Conservation (phyloP, 1,140 invertebrate species). For the Rhagoletis pomonella region DNA sequence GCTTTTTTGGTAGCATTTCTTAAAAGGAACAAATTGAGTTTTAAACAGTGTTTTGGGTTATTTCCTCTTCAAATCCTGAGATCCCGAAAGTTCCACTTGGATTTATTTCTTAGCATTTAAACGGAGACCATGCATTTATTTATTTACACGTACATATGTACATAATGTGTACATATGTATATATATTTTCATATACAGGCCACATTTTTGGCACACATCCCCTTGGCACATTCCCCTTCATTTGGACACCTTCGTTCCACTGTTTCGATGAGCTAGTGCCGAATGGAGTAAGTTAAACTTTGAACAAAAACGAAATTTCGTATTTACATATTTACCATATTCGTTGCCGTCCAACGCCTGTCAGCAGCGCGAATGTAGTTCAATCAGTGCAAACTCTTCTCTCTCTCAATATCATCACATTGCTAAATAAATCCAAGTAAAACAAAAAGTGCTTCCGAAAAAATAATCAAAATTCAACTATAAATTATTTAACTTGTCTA, state of each 20-base stretch:
- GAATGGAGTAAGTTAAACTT: neutral
- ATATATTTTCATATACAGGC: too few species aligned
- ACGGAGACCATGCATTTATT: neutral
- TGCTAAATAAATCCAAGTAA: neutral
- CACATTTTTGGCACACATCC: too few species aligned
- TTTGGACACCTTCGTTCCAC: neutral
- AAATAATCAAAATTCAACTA: conserved; percentile 30
- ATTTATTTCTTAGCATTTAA: too few species aligned
- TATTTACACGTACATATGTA: neutral
- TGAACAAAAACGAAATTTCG: conserved; percentile 12
- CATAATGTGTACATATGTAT: too few species aligned
- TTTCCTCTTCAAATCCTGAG: too few species aligned
- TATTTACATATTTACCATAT: neutral
- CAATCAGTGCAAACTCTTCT: neutral
- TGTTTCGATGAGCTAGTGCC: too few species aligned
- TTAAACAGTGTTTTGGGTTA: too few species aligned
- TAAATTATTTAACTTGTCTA: conserved; percentile 20
- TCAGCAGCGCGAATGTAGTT: neutral
- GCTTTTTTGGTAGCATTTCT: too few species aligned
- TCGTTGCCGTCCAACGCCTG: neutral
- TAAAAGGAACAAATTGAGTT: too few species aligned
- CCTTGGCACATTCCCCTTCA: too few species aligned
- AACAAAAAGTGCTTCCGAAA: conserved; percentile 42
- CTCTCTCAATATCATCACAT: neutral
- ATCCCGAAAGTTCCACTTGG: too few species aligned